Percentiles rank a stretch among this genome's conserved stretches.
These are phyloP conservation scores for Xenopus borealis DNA, from an alignment of 2,113 vertebrate species.

Conservation along the genomic window DNA sequence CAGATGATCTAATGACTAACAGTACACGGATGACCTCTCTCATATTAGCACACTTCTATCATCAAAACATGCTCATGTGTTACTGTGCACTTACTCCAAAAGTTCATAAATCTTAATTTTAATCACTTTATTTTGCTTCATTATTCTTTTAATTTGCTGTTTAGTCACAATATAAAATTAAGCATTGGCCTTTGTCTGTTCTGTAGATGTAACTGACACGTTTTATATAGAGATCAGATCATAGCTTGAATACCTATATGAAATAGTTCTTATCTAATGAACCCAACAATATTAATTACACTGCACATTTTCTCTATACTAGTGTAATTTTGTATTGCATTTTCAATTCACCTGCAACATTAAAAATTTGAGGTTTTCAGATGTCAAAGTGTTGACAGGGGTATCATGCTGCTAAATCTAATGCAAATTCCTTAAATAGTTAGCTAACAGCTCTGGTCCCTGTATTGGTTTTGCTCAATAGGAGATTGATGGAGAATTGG, in stretches of 20 bases:
- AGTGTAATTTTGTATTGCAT: too few relatives aligned
- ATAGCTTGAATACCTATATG: neutral
- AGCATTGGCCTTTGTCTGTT: slow-evolving; percentile 36
- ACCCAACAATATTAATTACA: too few relatives aligned
- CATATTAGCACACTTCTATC: slow-evolving; percentile 76
- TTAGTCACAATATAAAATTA: slow-evolving; percentile 47
- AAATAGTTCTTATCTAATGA: neutral
- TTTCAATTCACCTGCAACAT: too few relatives aligned
- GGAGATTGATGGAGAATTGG: slow-evolving; percentile 92
- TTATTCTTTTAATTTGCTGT: slow-evolving; percentile 67
- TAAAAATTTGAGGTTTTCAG: too few relatives aligned
- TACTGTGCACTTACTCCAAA: slow-evolving; percentile 65
- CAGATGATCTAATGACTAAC: slow-evolving; percentile 92
- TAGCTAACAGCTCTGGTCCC: slow-evolving; percentile 79
- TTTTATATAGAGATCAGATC: slow-evolving; percentile 17
- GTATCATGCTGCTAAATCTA: slow-evolving; percentile 63
- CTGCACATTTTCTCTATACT: too few relatives aligned
- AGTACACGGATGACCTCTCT: slow-evolving; percentile 75
- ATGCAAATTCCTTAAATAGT: slow-evolving; percentile 62
- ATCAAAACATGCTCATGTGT: slow-evolving; percentile 72
- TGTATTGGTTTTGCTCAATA: slow-evolving; percentile 90
- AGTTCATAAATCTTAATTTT: slow-evolving; percentile 61
- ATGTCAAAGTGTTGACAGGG: slow-evolving; percentile 60
- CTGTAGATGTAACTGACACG: slow-evolving; percentile 46
- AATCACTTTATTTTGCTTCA: slow-evolving; percentile 74